These are phyloP conservation scores for Syritta pipiens DNA, from an alignment of 2,888 invertebrate genomes.

Conservation along the genomic window DNA sequence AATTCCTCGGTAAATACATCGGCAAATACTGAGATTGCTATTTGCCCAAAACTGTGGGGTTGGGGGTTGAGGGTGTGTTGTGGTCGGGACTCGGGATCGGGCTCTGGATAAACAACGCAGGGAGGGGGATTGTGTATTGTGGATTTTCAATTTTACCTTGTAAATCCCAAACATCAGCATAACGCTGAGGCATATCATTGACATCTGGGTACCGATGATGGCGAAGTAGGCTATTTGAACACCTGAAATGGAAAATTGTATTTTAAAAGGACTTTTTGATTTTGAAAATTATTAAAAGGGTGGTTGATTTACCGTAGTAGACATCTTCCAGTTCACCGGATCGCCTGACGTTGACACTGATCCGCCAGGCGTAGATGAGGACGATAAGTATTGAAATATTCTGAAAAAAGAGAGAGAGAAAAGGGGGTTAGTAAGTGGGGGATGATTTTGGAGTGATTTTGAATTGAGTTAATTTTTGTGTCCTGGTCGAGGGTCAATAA, in stretches of 20 bases:
- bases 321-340: slow-evolving; percentile 86
- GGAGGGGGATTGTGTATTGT: slow-evolving; percentile 2
- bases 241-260: slow-evolving; percentile 82
- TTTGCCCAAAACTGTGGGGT: slow-evolving; percentile 3
- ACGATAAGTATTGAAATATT: slow-evolving; percentile 88
- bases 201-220: slow-evolving; percentile 89
- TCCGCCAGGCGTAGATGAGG: slow-evolving; percentile 87
- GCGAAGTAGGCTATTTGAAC: slow-evolving; percentile 90
- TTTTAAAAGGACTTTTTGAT: slow-evolving; percentile 9
- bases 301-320: slow-evolving; percentile 84
- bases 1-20: slow-evolving; percentile 15
- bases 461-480: background rate
- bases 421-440: background rate
- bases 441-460: background rate
- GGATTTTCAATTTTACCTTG: slow-evolving; percentile 82
- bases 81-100: background rate
- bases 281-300: background rate
- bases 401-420: slow-evolving; percentile 78
- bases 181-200: slow-evolving; percentile 87
- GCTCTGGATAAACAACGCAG: background rate
- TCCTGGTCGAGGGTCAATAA: no score
- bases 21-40: slow-evolving; percentile 35
- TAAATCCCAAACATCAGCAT: slow-evolving; percentile 86
- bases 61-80: background rate
- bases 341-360: slow-evolving; percentile 86